These are phyloP conservation scores for Trachurus trachurus DNA, from an alignment of 2,797 vertebrate genomes.

Conservation along the genomic window DNA sequence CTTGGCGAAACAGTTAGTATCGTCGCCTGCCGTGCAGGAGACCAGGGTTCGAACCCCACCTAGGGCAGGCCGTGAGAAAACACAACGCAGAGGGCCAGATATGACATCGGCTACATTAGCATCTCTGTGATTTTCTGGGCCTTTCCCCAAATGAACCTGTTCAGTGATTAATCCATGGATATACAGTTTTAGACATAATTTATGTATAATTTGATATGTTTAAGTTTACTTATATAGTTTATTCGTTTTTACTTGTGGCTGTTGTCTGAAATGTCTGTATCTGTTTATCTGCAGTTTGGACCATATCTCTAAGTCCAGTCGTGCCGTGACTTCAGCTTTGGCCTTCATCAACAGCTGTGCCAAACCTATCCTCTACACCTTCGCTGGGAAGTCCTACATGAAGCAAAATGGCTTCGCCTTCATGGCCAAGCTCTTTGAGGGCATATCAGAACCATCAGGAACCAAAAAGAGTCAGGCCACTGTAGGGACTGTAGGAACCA, in stretches of 20 bases:
- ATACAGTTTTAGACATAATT: too few relatives aligned
- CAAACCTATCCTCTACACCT: conserved; percentile 91
- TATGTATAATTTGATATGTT: too few relatives aligned
- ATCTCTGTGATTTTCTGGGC: too few relatives aligned
- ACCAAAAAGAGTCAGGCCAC: conserved; percentile 35
- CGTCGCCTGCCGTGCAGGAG: too few relatives aligned
- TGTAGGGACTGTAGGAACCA: not conserved
- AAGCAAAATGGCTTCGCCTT: conserved; percentile 86
- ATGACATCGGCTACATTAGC: too few relatives aligned
- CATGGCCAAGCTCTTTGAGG: conserved; percentile 91
- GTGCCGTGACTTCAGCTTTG: conserved; percentile 80
- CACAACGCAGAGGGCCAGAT: too few relatives aligned
- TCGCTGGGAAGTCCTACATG: conserved; percentile 89
- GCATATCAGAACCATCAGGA: conserved; percentile 75
- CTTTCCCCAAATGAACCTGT: too few relatives aligned
- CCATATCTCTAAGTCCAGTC: conserved; percentile 20
- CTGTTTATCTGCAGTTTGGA: conserved; percentile 66
- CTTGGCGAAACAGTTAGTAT: too few relatives aligned
- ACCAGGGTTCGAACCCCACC: too few relatives aligned
- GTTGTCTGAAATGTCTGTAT: not conserved
- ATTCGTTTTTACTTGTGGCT: not conserved
- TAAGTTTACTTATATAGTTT: too few relatives aligned
- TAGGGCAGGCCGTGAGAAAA: too few relatives aligned
- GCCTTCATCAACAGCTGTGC: conserved; percentile 93
- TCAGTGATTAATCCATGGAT: too few relatives aligned